Evolutionary conservation across 1,140 invertebrate species (phyloP).

Genomic region (Meloidogyne chitwoodi): DNA sequence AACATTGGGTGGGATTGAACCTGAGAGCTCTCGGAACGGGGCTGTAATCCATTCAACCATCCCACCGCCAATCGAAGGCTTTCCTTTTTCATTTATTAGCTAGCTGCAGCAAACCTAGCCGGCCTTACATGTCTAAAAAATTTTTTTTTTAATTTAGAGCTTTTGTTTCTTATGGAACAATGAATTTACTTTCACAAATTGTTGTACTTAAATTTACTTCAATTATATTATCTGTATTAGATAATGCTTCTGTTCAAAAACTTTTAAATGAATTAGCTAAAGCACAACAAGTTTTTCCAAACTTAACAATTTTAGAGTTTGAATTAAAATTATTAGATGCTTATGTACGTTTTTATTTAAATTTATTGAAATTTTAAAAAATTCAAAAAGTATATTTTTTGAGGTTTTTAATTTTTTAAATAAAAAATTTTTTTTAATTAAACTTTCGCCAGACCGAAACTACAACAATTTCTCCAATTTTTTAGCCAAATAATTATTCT

Average conservation of each 20-base stretch:
- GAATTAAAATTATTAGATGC: background rate
- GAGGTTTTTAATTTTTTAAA: too few species aligned
- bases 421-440: too few species aligned
- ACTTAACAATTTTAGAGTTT: background rate
- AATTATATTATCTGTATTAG: background rate
- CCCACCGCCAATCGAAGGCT: too few species aligned
- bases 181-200: background rate
- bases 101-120: too few species aligned
- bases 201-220: background rate
- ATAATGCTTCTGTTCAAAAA: background rate
- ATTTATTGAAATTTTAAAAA: too few species aligned
- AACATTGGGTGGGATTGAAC: too few species aligned
- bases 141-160: background rate
- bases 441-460: too few species aligned
- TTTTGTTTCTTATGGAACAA: background rate
- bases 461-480: background rate
- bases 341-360: background rate
- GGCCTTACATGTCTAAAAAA: background rate
- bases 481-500: background rate
- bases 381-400: too few species aligned
- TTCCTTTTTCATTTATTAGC: too few species aligned
- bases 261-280: background rate
- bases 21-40: too few species aligned
- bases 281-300: background rate
- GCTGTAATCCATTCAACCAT: too few species aligned